phyloP scores from a whole-genome alignment of 2,113 vertebrate genomes.

The Galbula dea region DNA sequence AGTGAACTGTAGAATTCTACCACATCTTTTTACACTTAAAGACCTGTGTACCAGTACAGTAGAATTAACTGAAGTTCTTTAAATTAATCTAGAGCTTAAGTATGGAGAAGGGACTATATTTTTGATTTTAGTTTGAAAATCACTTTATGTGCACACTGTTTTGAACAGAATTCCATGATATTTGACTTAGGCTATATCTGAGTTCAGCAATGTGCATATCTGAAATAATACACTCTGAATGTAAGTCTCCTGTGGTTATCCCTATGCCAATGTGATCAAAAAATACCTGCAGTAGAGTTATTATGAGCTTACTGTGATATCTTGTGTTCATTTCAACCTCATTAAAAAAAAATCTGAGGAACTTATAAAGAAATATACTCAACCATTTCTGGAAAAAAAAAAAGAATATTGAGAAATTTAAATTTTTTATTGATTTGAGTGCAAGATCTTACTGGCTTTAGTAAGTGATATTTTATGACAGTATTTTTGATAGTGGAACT shows the following conservation, averaged over 20 bases:
- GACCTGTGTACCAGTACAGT: neutral
- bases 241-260: neutral
- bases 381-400: neutral
- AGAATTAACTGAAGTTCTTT: neutral
- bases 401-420: neutral
- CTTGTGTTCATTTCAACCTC: too few relatives aligned
- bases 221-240: neutral
- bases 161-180: neutral
- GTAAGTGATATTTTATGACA: neutral
- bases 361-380: neutral
- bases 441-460: neutral
- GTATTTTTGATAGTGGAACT: neutral
- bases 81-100: neutral
- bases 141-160: rapidly evolving
- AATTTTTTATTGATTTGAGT: neutral
- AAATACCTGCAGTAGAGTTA: neutral
- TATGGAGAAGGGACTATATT: neutral
- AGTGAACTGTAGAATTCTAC: neutral
- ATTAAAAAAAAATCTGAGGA: too few relatives aligned
- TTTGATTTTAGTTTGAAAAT: neutral
- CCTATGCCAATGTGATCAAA: neutral
- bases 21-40: neutral
- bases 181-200: neutral
- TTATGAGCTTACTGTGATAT: neutral
- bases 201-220: neutral